phyloP scores from a whole-genome alignment of 2,113 vertebrate genomes.

The Gasterosteus aculeatus region DNA sequence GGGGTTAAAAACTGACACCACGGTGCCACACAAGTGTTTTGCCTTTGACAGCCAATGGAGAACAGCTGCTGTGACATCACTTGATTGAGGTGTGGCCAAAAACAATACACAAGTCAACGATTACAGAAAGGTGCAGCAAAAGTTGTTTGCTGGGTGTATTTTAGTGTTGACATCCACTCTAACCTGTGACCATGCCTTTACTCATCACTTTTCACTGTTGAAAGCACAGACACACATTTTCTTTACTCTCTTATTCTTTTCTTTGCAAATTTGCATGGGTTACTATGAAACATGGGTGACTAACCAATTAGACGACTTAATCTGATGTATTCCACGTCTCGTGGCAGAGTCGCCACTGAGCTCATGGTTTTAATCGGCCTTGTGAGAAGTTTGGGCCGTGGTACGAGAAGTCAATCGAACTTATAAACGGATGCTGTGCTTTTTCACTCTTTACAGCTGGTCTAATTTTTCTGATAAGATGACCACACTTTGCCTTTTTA shows the following conservation, averaged over 20 bases:
- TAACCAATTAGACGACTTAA: constrained; percentile 25
- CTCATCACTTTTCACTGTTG: constrained; percentile 42
- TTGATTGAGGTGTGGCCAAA: background rate
- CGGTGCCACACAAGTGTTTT: constrained; percentile 45
- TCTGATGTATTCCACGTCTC: constrained; percentile 30
- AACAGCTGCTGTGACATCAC: constrained; percentile 43
- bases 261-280: constrained; percentile 28
- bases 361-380: constrained; percentile 28
- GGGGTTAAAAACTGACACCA: constrained; percentile 20
- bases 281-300: constrained; percentile 21
- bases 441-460: constrained; percentile 33
- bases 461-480: constrained; percentile 22
- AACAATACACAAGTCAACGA: background rate
- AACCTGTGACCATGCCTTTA: constrained; percentile 51
- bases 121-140: background rate
- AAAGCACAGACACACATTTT: constrained; percentile 60
- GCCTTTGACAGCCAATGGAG: background rate
- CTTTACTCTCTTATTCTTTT: constrained; percentile 18
- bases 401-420: constrained; percentile 20
- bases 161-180: constrained; percentile 54
- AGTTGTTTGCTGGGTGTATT: constrained; percentile 8
- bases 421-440: constrained; percentile 46
- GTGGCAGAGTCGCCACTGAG: background rate
- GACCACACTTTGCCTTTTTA: constrained; percentile 23
- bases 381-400: constrained; percentile 8